Evolutionary conservation across 2,888 invertebrate genomes (phyloP).

Genomic region (Parnassius apollo): DNA sequence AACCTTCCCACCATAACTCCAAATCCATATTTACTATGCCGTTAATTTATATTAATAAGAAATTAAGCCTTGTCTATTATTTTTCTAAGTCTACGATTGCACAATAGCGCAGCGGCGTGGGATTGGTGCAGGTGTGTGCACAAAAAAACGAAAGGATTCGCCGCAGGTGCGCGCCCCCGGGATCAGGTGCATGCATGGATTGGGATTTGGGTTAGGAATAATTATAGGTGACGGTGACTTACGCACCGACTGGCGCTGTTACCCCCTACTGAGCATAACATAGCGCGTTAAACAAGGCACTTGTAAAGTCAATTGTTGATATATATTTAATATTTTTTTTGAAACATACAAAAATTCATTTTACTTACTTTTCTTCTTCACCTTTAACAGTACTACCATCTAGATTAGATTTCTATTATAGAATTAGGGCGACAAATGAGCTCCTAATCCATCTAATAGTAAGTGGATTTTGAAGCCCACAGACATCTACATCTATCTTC

Average conservation of each 20-base stretch:
- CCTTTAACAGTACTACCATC: no score
- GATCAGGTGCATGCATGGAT: conserved; percentile 46
- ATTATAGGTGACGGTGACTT: conserved; percentile 25
- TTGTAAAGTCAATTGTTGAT: conserved; percentile 2
- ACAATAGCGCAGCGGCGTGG: conserved; percentile 56
- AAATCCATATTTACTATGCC: no score
- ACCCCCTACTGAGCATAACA: conserved; percentile 14
- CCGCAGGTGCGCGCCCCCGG: conserved; percentile 53
- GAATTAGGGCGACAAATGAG: no score
- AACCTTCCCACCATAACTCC: no score
- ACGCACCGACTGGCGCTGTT: conserved; percentile 10
- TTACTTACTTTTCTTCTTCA: no score
- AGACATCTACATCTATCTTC: no score
- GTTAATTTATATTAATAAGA: no score
- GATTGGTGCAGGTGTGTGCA: conserved; percentile 63
- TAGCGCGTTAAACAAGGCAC: neutral
- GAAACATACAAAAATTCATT: no score
- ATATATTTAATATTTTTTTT: neutral
- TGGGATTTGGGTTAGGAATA: conserved; percentile 61
- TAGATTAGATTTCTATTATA: no score
- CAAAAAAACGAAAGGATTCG: conserved; percentile 78
- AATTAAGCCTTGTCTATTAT: conserved; percentile 15
- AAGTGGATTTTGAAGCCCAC: no score
- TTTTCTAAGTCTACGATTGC: conserved; percentile 47
- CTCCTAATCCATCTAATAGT: no score